Percentiles rank a stretch among this genome's conserved stretches.
Evolutionary conservation across 2,888 invertebrate genomes (phyloP).

Genomic region (Trisateles emortualis): DNA sequence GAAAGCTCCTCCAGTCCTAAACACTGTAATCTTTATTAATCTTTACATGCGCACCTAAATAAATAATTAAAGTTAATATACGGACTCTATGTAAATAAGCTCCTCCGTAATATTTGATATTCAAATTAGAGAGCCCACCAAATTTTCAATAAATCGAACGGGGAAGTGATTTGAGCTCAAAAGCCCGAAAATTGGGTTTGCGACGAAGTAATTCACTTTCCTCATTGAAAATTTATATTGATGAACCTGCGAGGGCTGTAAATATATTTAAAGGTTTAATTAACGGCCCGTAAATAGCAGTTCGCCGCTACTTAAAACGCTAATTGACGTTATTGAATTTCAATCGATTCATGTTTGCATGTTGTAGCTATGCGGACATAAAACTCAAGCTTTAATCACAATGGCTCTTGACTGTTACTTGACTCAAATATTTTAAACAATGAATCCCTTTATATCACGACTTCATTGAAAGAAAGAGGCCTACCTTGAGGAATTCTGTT

Average conservation of each 20-base stretch:
- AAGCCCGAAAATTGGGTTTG: slow-evolving; percentile 32
- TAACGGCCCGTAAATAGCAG: slow-evolving; percentile 14
- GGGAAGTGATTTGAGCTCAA: slow-evolving; percentile 27
- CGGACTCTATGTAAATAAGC: not conserved
- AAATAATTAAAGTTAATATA: not conserved
- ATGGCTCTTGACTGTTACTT: too few species aligned
- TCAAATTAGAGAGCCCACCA: slow-evolving; percentile 13
- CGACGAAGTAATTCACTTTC: slow-evolving; percentile 30
- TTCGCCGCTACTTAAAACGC: slow-evolving; percentile 10
- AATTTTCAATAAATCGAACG: slow-evolving; percentile 37
- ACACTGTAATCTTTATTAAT: too few species aligned
- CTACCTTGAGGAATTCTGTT: too few species aligned
- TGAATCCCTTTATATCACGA: not conserved
- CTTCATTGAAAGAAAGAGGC: too few species aligned
- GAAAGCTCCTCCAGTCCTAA: too few species aligned
- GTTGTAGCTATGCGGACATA: not conserved
- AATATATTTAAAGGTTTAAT: slow-evolving; percentile 27
- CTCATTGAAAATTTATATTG: slow-evolving; percentile 19
- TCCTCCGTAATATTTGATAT: slow-evolving; percentile 10
- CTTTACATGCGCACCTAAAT: too few species aligned
- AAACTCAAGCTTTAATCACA: not conserved
- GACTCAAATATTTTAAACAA: not conserved
- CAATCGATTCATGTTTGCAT: slow-evolving; percentile 17
- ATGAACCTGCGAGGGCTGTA: slow-evolving; percentile 15
- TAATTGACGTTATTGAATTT: slow-evolving; percentile 34